Evolutionary conservation across 2,888 invertebrate species (phyloP), one percentile per base, ranked within the genome.

Genomic region (Amblyjoppa proteus): DNA sequence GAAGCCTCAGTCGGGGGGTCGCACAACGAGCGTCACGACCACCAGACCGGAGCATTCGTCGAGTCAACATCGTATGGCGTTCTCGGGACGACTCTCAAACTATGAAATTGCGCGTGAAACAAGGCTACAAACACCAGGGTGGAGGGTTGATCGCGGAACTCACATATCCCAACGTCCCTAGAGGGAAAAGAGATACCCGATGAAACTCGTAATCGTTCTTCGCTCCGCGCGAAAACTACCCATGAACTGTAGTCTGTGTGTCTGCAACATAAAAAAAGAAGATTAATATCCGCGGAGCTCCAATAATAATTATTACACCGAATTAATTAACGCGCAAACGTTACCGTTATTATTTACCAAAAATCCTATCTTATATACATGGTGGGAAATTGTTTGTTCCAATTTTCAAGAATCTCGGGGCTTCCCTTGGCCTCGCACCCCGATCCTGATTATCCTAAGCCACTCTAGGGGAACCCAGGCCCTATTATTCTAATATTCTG

Each of bases 51-150:
- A 58, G 20, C 58, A 74, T 75, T 71, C 80, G 70, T 71, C 69
- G 75, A 69, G 75, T 61, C 58, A 70, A 84, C 75, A 79, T 75
- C 64, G 81, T 45, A 45, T 13, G 68, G 51, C 71, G 53, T 71
- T 51, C 53, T 70, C 58, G 61, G 34, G 56, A 56, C 49, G 66
- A 56, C 76, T 58, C 49, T 61, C 66, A 85, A 85, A 85, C 79
- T 85, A 80, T 73, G 68, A 80, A 80, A 85, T 83, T 69, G 82
- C 82, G 79, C 76, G 82, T 85, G 75, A 80, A 80, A 83, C 82
- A 76, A 75, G 80, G 71, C 68, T 80, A 76, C 75, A 75, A 84
- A 84, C 75, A 71, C 80, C 61, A 49, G 56, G 56, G 41, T 28
- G 51, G 38, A n/a, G 9, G 69, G 6, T n/a, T 45, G 49, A 58